phyloP scores from a whole-genome alignment of 1,140 invertebrate species.

The Lerema accius region DNA sequence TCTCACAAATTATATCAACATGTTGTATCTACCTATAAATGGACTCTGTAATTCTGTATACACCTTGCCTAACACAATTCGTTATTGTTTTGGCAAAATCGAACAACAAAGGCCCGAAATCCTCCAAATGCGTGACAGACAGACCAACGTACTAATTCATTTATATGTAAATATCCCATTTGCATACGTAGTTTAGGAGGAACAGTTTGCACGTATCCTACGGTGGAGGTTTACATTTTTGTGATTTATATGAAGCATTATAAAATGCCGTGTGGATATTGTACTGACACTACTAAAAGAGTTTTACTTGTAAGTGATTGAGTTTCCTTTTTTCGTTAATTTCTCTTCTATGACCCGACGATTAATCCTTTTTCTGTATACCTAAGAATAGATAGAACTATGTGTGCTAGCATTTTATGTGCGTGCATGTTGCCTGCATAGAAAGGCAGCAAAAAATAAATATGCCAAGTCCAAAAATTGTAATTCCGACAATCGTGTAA shows the following conservation, averaged over 20 bases:
- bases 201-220: conserved; percentile 44
- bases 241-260: conserved; percentile 32
- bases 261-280: conserved; percentile 75
- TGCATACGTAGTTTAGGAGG: conserved; percentile 26
- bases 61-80: neutral
- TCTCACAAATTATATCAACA: neutral
- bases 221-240: conserved; percentile 32
- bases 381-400: no score
- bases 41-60: neutral
- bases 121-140: conserved; percentile 58
- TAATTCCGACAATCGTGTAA: no score
- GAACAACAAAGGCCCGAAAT: conserved; percentile 56
- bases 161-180: conserved; percentile 63
- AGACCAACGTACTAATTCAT: conserved; percentile 62
- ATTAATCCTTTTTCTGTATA: neutral
- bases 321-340: no score
- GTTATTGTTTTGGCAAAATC: conserved; percentile 44
- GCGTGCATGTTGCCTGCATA: no score
- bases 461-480: no score
- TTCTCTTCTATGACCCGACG: no score
- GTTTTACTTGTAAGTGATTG: conserved; percentile 64
- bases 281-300: conserved; percentile 60
- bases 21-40: no score
- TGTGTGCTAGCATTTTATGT: no score
- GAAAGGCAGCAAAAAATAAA: no score